Conservation (phyloP, 2,113 vertebrate genomes). For the Callipepla californica region DNA sequence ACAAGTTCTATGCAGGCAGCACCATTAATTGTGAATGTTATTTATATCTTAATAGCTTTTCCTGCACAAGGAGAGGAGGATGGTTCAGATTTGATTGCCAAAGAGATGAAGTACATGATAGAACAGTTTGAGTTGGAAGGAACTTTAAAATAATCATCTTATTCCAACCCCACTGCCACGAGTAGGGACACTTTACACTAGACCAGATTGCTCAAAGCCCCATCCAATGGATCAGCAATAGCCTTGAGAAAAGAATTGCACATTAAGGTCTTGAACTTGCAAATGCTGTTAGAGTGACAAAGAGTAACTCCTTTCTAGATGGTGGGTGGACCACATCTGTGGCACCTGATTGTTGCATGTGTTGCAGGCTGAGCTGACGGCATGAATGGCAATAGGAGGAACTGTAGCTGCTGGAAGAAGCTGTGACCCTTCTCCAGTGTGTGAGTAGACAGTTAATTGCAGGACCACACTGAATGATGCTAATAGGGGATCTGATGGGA, state of each 20-base stretch:
- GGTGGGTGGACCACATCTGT: fast-evolving
- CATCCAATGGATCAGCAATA: background rate
- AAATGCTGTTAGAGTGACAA: background rate
- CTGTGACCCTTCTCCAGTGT: background rate
- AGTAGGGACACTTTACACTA: background rate
- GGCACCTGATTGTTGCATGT: fast-evolving
- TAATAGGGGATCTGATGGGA: background rate
- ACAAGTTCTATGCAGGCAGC: background rate
- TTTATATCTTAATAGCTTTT: background rate
- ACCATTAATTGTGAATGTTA: background rate
- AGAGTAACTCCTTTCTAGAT: background rate
- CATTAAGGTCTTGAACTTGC: background rate
- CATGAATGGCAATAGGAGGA: background rate
- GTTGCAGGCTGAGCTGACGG: background rate
- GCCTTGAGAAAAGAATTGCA: background rate
- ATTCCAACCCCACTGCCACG: background rate
- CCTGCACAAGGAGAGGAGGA: background rate
- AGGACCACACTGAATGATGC: background rate
- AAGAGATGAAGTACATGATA: background rate
- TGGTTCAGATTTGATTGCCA: background rate
- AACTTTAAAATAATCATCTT: background rate
- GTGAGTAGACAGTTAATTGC: background rate
- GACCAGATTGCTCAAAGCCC: background rate
- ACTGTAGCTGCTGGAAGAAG: background rate
- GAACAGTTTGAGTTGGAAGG: background rate